Evolutionary conservation across 2,888 invertebrate genomes (phyloP).

Genomic region (Teleogryllus oceanicus): DNA sequence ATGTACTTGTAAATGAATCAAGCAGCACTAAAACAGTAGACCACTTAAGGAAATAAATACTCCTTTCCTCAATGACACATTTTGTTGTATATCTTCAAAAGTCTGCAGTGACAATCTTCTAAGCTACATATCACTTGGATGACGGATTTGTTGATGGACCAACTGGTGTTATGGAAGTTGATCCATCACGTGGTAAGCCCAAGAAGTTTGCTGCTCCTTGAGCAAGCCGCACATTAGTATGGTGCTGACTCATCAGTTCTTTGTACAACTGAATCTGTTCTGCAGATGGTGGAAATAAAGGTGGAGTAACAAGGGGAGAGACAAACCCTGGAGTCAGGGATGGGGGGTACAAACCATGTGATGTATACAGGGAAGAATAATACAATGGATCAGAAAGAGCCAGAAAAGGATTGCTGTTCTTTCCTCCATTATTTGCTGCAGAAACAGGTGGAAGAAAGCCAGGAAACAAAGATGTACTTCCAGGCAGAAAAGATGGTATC

Average conservation of each 20-base stretch:
- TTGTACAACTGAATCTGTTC: slow-evolving; percentile 55
- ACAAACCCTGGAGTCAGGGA: slow-evolving; percentile 37
- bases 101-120: too few species aligned
- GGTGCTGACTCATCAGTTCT: slow-evolving; percentile 46
- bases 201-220: slow-evolving; percentile 36
- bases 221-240: slow-evolving; percentile 22
- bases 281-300: slow-evolving; percentile 50
- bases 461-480: slow-evolving; percentile 50
- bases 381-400: slow-evolving; percentile 43
- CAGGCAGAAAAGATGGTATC: slow-evolving; percentile 45
- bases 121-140: slow-evolving; percentile 44
- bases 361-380: slow-evolving; percentile 50
- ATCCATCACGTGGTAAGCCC: slow-evolving; percentile 44
- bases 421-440: slow-evolving; percentile 20
- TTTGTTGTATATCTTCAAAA: too few species aligned
- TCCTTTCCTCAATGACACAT: too few species aligned
- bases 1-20: too few species aligned
- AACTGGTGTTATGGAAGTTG: slow-evolving; percentile 49
- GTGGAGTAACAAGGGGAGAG: slow-evolving; percentile 41
- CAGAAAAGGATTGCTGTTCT: slow-evolving; percentile 28
- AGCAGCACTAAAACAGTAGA: too few species aligned
- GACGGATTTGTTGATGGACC: slow-evolving; percentile 46
- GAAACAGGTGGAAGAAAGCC: slow-evolving; percentile 44
- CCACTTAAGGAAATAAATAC: too few species aligned
- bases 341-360: slow-evolving; percentile 49